Evolutionary conservation across 2,113 vertebrate genomes (phyloP).

Genomic region (Heloderma charlesbogerti): DNA sequence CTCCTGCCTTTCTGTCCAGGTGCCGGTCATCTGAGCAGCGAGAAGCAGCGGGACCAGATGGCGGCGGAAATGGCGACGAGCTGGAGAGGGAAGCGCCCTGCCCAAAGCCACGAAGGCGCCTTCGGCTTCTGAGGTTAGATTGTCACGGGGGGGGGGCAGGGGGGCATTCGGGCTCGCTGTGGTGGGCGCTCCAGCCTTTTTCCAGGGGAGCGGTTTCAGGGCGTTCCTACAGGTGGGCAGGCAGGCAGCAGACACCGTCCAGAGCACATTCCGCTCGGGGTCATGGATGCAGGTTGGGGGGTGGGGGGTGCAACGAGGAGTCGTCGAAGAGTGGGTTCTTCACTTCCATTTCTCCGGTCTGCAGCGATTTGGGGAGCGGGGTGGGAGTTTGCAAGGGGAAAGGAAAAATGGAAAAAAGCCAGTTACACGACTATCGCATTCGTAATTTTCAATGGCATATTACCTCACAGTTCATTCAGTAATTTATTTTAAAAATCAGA

Average conservation of each 20-base stretch:
- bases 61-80: neutral
- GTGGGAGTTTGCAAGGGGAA: neutral
- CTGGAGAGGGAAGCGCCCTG: neutral
- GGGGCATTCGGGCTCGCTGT: constrained; percentile 3
- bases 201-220: neutral
- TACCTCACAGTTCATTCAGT: too few relatives aligned
- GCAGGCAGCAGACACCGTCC: constrained; percentile 17
- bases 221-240: neutral
- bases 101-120: constrained; percentile 52
- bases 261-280: constrained; percentile 18
- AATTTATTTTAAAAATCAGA: too few relatives aligned
- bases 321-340: constrained; percentile 94
- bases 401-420: neutral
- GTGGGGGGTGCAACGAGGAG: constrained; percentile 79
- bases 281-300: constrained; percentile 77
- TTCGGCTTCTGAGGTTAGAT: constrained; percentile 49
- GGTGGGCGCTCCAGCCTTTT: too few relatives aligned
- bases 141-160: constrained; percentile 43
- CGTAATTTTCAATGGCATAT: neutral
- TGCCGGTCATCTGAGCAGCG: neutral
- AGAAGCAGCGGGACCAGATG: neutral
- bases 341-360: constrained; percentile 98
- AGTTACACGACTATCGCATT: too few relatives aligned
- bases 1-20: fast-evolving
- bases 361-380: fast-evolving